Conservation (phyloP, 2,113 vertebrate genomes). For the Paralichthys olivaceus region DNA sequence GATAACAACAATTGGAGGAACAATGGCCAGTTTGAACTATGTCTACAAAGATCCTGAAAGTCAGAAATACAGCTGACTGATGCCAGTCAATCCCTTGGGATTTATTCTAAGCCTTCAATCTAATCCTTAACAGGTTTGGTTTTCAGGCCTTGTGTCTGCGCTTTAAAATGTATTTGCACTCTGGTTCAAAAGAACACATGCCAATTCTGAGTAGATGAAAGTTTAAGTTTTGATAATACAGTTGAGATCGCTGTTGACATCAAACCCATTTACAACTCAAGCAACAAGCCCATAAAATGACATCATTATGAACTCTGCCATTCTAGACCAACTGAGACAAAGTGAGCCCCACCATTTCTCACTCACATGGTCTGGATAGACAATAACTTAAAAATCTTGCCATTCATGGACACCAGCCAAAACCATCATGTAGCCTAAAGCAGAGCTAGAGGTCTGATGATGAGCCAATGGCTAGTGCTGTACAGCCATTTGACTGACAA, state of each 20-base stretch:
- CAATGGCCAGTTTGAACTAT: constrained; percentile 40
- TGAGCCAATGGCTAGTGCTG: constrained; percentile 56
- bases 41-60: constrained; percentile 33
- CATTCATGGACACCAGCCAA: constrained; percentile 48
- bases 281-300: constrained; percentile 60
- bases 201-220: constrained; percentile 61
- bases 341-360: constrained; percentile 15
- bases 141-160: constrained; percentile 42
- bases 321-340: constrained; percentile 18
- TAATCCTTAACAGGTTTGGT: constrained; percentile 65
- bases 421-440: constrained; percentile 42
- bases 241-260: constrained; percentile 65
- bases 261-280: constrained; percentile 61
- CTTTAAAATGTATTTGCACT: constrained; percentile 62
- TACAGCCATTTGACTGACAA: constrained; percentile 68
- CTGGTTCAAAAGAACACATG: constrained; percentile 56
- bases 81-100: constrained; percentile 48
- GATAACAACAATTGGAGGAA: constrained; percentile 48
- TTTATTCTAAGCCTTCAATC: constrained; percentile 50
- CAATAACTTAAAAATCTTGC: constrained; percentile 33
- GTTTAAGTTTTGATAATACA: constrained; percentile 66
- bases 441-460: constrained; percentile 55
- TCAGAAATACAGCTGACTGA: constrained; percentile 57
- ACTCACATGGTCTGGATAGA: constrained; percentile 29
- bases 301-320: constrained; percentile 49